Conservation (phyloP, 2,797 vertebrate genomes). For the Hyperoplus lanceolatus region DNA sequence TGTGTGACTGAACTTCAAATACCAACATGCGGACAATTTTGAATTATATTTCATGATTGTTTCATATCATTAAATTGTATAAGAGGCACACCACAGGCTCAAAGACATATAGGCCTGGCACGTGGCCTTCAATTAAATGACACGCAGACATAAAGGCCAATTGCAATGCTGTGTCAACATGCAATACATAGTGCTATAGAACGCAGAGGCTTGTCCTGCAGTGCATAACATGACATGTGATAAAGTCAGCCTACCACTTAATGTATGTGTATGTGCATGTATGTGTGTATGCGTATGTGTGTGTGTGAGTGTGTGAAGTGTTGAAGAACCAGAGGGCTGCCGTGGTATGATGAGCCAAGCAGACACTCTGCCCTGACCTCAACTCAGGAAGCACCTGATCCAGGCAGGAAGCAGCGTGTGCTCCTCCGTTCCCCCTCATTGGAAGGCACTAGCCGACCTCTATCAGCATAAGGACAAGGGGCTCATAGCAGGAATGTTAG, state of each 20-base stretch:
- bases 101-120: conserved; percentile 17
- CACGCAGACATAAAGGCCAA: conserved; percentile 30
- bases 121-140: conserved; percentile 41
- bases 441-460: conserved; percentile 61
- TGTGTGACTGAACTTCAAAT: conserved; percentile 56
- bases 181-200: conserved; percentile 42
- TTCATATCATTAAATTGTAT: conserved; percentile 49
- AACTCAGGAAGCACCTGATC: conserved; percentile 73
- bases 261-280: neutral
- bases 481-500: conserved; percentile 53
- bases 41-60: conserved; percentile 39
- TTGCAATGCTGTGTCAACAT: conserved; percentile 68
- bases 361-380: conserved; percentile 58
- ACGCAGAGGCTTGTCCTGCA: conserved; percentile 16
- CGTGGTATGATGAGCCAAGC: conserved; percentile 38
- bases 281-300: neutral
- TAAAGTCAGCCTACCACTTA: no score
- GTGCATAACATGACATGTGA: neutral
- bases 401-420: conserved; percentile 51
- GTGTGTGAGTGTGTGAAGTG: neutral
- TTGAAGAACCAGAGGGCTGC: conserved; percentile 30
- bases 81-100: conserved; percentile 34
- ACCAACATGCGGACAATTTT: conserved; percentile 18
- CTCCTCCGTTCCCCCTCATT: conserved; percentile 67
- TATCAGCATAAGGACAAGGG: conserved; percentile 28